Evolutionary conservation across 2,113 vertebrate species (phyloP).

Genomic region (Podocnemis expansa): DNA sequence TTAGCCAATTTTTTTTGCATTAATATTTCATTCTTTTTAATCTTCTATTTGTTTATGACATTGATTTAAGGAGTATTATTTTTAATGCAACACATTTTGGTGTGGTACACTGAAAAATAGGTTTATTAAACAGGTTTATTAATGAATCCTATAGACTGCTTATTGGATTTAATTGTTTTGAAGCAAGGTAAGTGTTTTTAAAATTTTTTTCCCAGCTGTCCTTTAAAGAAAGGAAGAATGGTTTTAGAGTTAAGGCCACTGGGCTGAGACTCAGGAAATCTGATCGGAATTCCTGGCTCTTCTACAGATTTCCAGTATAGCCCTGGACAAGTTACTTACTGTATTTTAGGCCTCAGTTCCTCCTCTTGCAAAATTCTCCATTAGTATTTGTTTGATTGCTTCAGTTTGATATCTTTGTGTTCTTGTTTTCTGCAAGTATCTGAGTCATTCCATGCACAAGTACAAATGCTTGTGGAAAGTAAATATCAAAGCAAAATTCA

Average conservation of each 20-base stretch:
- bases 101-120: background rate
- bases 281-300: background rate
- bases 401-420: background rate
- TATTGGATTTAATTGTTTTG: accelerated
- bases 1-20: background rate
- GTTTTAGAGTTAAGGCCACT: background rate
- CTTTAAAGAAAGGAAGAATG: background rate
- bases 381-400: background rate
- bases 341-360: background rate
- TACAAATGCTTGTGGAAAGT: background rate
- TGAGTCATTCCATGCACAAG: background rate
- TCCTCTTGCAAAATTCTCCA: background rate
- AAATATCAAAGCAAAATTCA: background rate
- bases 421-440: background rate
- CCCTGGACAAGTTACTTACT: background rate
- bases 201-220: background rate
- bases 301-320: background rate
- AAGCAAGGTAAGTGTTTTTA: background rate
- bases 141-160: background rate
- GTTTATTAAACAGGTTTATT: background rate
- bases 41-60: background rate
- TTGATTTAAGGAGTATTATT: background rate
- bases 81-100: background rate
- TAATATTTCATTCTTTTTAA: background rate
- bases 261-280: background rate